Conservation (phyloP, 1,140 invertebrate genomes). For the Rhopalosiphum maidis region DNA sequence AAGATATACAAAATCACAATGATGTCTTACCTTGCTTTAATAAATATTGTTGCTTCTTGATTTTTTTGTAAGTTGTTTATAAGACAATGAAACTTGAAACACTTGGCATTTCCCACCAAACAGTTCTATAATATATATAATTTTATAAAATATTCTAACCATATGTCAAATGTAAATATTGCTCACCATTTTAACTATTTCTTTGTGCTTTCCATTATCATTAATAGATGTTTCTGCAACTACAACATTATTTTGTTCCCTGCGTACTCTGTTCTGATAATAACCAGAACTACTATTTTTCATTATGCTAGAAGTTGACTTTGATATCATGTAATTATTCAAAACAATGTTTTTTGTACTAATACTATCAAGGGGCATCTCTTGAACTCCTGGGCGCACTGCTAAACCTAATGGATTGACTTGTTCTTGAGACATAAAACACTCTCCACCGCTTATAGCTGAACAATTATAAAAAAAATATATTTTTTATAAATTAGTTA, state of each 20-base stretch:
- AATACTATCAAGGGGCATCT: conserved; percentile 61
- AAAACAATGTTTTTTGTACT: conserved; percentile 29
- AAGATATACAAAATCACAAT: neutral
- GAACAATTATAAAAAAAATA: conserved; percentile 52
- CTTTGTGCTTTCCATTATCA: conserved; percentile 73
- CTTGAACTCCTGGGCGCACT: conserved; percentile 66
- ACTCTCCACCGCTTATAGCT: conserved; percentile 70
- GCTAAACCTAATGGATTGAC: conserved; percentile 76
- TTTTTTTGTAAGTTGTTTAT: conserved; percentile 78
- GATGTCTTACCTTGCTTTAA: conserved; percentile 71
- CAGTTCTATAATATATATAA: conserved; percentile 73
- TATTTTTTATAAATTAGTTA: neutral
- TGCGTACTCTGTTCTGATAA: conserved; percentile 34
- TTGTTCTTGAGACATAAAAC: conserved; percentile 67
- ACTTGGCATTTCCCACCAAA: conserved; percentile 79
- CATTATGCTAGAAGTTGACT: neutral
- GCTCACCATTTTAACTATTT: conserved; percentile 79
- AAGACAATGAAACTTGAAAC: conserved; percentile 82
- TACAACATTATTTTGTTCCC: conserved; percentile 36
- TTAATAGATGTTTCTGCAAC: conserved; percentile 72
- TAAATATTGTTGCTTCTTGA: conserved; percentile 77
- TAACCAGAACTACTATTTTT: conserved; percentile 40
- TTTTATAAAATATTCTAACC: neutral
- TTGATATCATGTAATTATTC: conserved; percentile 5
- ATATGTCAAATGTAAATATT: neutral